Percentiles rank a stretch among this genome's conserved stretches.
These are phyloP conservation scores for Oxystoma pomonae DNA, from an alignment of 2,888 invertebrate genomes.

Conservation along the genomic window DNA sequence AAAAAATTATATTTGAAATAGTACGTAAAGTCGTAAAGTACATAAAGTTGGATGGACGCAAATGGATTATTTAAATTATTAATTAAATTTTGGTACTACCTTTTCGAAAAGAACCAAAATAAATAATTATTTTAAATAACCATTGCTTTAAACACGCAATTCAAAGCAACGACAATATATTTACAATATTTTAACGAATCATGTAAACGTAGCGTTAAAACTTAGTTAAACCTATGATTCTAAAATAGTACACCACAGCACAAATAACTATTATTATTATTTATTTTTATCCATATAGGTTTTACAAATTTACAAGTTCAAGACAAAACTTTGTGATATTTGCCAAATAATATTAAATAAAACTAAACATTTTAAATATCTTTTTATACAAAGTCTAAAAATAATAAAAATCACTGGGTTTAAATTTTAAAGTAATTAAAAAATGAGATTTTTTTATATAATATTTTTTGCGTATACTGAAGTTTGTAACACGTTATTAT, in stretches of 20 bases:
- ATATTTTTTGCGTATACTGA: not conserved
- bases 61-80: too few relatives aligned
- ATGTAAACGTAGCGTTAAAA: constrained; percentile 29
- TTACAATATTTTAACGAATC: not conserved
- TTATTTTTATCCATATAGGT: constrained; percentile 47
- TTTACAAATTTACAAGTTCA: constrained; percentile 49
- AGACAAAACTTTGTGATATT: constrained; percentile 37
- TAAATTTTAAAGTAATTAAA: too few relatives aligned
- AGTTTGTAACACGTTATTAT: not conserved
- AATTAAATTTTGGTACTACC: too few relatives aligned
- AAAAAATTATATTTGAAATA: too few relatives aligned
- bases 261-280: constrained; percentile 48
- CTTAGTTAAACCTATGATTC: constrained; percentile 33
- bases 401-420: too few relatives aligned
- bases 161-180: too few relatives aligned
- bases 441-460: not conserved
- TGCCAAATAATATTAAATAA: too few relatives aligned
- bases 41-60: too few relatives aligned
- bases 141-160: too few relatives aligned
- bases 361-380: too few relatives aligned
- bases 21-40: too few relatives aligned
- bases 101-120: not conserved
- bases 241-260: constrained; percentile 50
- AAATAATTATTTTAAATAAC: not conserved
- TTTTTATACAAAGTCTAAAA: too few relatives aligned